phyloP scores from a whole-genome alignment of 2,113 vertebrate species.

The Sigmodon hispidus region DNA sequence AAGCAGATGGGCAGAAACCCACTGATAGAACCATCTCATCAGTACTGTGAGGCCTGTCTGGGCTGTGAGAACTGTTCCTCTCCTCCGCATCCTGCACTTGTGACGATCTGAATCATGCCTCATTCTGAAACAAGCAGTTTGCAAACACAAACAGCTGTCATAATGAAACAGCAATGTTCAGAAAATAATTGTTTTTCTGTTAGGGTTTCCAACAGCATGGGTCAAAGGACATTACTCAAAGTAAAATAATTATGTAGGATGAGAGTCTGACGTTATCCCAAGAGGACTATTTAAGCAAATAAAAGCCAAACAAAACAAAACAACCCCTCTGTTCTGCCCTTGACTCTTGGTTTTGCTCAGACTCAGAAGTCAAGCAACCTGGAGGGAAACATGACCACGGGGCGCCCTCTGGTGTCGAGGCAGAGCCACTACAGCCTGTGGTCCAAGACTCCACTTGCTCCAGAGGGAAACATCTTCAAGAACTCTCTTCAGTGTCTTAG shows the following conservation, averaged over 20 bases:
- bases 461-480: neutral
- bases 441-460: too few relatives aligned
- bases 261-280: slow-evolving; percentile 34
- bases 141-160: slow-evolving; percentile 50
- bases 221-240: slow-evolving; percentile 58
- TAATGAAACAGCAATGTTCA: slow-evolving; percentile 44
- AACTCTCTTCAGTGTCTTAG: neutral
- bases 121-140: slow-evolving; percentile 58
- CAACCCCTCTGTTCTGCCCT: neutral
- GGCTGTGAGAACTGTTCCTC: neutral
- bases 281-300: neutral
- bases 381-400: slow-evolving; percentile 68
- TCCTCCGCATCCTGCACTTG: neutral
- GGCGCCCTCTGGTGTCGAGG: slow-evolving; percentile 76
- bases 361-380: neutral
- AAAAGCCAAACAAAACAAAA: neutral
- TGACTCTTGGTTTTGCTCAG: neutral
- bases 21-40: neutral
- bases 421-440: slow-evolving; percentile 50
- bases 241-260: slow-evolving; percentile 58
- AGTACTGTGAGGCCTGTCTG: neutral
- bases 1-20: neutral
- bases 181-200: slow-evolving; percentile 17
- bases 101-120: slow-evolving; percentile 4
- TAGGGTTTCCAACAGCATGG: slow-evolving; percentile 10